phyloP scores from a whole-genome alignment of 2,888 invertebrate genomes.

The Choristoneura rosaceana region DNA sequence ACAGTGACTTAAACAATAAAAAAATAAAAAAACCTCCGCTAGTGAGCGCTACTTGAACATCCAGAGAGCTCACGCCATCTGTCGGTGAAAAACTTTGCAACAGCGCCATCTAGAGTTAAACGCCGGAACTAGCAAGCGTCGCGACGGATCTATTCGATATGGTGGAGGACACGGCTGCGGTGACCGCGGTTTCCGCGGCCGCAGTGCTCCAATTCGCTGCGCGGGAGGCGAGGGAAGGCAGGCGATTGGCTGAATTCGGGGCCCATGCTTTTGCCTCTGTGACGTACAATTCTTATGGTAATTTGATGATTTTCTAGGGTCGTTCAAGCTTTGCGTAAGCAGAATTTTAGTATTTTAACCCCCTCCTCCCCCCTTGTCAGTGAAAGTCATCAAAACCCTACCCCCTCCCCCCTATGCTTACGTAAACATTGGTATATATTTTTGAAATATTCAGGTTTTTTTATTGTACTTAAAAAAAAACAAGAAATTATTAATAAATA shows the following conservation, averaged over 20 bases:
- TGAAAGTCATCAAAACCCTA: no score
- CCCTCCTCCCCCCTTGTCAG: no score
- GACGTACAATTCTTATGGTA: conserved; percentile 77
- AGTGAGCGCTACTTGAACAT: background rate
- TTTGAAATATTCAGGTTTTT: no score
- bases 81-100: background rate
- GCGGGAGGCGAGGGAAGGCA: conserved; percentile 74
- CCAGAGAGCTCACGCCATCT: conserved; percentile 11
- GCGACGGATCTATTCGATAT: conserved; percentile 52
- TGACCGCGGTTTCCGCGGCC: conserved; percentile 72
- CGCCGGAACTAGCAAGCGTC: conserved; percentile 11
- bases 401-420: no score
- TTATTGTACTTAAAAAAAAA: no score
- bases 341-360: no score
- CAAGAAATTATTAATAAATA: no score
- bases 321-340: no score
- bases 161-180: conserved; percentile 71
- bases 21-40: background rate
- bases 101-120: conserved; percentile 13
- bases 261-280: conserved; percentile 79
- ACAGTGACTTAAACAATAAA: conserved; percentile 48
- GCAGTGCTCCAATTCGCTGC: conserved; percentile 78
- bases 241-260: conserved; percentile 74
- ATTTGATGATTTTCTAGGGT: background rate
- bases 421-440: no score